Percentiles rank a stretch among this genome's conserved stretches.
phyloP scores from a whole-genome alignment of 2,797 vertebrate species.

The Cossypha polioptera region DNA sequence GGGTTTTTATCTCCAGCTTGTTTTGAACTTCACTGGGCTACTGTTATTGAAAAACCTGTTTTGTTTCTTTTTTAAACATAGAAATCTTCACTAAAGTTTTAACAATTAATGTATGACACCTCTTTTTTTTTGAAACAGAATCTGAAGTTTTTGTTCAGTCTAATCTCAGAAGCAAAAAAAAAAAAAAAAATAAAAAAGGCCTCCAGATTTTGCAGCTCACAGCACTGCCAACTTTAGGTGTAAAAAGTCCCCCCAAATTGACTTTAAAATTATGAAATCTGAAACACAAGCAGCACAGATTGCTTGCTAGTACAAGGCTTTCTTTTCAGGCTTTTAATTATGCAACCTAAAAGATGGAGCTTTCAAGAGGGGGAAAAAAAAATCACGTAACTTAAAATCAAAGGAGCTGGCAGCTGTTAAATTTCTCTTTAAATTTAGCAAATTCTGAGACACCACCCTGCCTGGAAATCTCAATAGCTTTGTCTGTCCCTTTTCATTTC shows the following conservation, averaged over 20 bases:
- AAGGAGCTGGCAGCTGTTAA: not conserved
- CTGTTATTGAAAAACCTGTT: not conserved
- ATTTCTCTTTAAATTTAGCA: not conserved
- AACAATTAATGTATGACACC: not conserved
- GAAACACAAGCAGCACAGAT: constrained; percentile 7
- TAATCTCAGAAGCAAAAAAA: not conserved
- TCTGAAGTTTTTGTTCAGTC: not conserved
- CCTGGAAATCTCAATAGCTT: fast-evolving
- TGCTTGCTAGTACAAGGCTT: not conserved
- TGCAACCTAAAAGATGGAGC: not conserved
- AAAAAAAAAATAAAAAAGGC: not conserved
- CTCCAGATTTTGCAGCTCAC: constrained; percentile 5
- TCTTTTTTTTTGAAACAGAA: not conserved
- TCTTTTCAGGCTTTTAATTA: not conserved
- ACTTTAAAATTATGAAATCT: constrained; percentile 17
- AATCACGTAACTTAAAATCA: not conserved
- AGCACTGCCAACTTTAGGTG: not conserved
- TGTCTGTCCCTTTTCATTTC: not conserved
- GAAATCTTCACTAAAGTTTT: not conserved
- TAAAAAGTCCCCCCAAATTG: not conserved
- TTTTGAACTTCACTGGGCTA: not conserved
- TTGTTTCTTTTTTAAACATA: not conserved
- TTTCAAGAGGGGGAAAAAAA: not conserved
- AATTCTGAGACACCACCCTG: not conserved
- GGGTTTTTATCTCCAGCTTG: not conserved